Evolutionary conservation across 2,797 vertebrate species (phyloP).

Genomic region (Sciurus vulgaris): DNA sequence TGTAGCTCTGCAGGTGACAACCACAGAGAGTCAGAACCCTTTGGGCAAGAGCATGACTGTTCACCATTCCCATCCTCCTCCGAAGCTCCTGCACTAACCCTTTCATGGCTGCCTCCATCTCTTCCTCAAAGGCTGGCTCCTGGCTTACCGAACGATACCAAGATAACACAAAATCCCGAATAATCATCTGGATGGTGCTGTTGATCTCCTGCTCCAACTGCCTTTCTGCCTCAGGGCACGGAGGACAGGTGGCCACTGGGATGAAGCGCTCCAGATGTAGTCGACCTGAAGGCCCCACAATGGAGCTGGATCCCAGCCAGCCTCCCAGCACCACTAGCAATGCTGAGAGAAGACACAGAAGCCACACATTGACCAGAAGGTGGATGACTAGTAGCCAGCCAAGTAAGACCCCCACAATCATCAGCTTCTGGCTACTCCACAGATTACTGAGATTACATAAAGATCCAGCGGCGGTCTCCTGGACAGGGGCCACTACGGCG

Average conservation of each 20-base stretch:
- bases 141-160: slow-evolving; percentile 94
- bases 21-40: slow-evolving; percentile 92
- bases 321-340: slow-evolving; percentile 91
- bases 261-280: slow-evolving; percentile 95
- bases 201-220: slow-evolving; percentile 92
- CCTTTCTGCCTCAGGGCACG: slow-evolving; percentile 79
- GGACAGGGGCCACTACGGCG: not conserved
- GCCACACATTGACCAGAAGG: slow-evolving; percentile 93
- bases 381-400: slow-evolving; percentile 93
- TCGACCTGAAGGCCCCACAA: slow-evolving; percentile 86
- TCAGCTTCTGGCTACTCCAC: slow-evolving; percentile 88
- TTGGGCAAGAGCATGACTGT: slow-evolving; percentile 89
- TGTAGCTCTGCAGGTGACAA: slow-evolving; percentile 94
- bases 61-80: slow-evolving; percentile 87
- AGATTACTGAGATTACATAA: slow-evolving; percentile 82
- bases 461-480: rapidly evolving
- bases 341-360: slow-evolving; percentile 93
- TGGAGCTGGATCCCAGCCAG: slow-evolving; percentile 92
- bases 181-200: slow-evolving; percentile 92
- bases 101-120: slow-evolving; percentile 93
- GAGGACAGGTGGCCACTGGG: slow-evolving; percentile 83
- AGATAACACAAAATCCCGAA: slow-evolving; percentile 95
- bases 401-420: slow-evolving; percentile 88
- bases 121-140: slow-evolving; percentile 91
- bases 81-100: slow-evolving; percentile 92